phyloP scores from a whole-genome alignment of 2,113 vertebrate species.

The Hippolais icterina region DNA sequence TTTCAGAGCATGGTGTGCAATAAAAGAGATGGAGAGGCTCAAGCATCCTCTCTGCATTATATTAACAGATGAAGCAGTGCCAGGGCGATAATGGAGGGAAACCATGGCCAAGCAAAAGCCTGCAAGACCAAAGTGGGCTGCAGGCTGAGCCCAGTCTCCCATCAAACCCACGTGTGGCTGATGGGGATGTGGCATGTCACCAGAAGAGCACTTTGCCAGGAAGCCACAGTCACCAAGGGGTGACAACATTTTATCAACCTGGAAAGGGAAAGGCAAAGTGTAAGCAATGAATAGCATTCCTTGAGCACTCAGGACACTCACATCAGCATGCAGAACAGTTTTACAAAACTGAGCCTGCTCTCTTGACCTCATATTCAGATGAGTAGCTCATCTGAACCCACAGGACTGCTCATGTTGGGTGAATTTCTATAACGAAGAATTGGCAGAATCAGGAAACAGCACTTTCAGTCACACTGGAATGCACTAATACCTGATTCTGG shows the following conservation, averaged over 20 bases:
- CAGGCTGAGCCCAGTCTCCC: not conserved
- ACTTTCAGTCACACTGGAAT: rapidly evolving
- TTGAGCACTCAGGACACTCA: not conserved
- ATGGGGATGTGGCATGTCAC: not conserved
- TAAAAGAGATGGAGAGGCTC: not conserved
- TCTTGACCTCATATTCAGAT: not conserved
- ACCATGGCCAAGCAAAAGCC: not conserved
- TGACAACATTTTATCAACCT: not conserved
- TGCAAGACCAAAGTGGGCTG: not conserved
- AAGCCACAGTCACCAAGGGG: not conserved
- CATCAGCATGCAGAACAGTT: not conserved
- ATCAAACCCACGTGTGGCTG: rapidly evolving
- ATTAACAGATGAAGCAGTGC: not conserved
- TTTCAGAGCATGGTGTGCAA: not conserved
- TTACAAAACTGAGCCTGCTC: not conserved
- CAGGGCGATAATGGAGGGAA: not conserved
- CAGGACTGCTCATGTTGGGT: not conserved
- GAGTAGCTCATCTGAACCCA: not conserved
- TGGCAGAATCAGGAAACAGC: not conserved
- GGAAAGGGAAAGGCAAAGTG: not conserved
- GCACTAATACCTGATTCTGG: not conserved
- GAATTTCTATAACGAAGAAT: not conserved
- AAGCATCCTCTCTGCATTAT: not conserved
- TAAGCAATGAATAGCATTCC: not conserved
- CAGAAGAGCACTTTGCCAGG: not conserved